A percentile compares a stretch with the other conserved stretches of the same genome.
phyloP scores from a whole-genome alignment of 2,113 vertebrate genomes.

The Procapra przewalskii region DNA sequence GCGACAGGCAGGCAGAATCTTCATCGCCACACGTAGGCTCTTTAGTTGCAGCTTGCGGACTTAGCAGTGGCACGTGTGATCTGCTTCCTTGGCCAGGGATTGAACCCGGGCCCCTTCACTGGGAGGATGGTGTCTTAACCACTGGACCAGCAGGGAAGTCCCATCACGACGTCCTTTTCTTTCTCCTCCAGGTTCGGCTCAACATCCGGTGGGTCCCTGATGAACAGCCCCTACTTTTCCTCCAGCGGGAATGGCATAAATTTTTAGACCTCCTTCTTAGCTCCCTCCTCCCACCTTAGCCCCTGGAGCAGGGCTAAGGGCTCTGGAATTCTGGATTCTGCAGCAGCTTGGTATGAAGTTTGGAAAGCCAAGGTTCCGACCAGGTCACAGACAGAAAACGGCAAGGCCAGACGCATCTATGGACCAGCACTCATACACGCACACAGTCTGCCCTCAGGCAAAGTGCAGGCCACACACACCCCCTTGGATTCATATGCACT shows the following conservation, averaged over 20 bases:
- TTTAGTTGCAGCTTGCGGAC: background rate
- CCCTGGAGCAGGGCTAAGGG: background rate
- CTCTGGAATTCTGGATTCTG: constrained; percentile 58
- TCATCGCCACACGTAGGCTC: background rate
- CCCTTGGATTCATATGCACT: background rate
- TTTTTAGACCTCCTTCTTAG: constrained; percentile 50
- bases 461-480: background rate
- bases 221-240: constrained; percentile 51
- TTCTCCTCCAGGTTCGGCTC: constrained; percentile 72
- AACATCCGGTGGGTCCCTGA: constrained; percentile 49
- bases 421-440: background rate
- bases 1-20: background rate
- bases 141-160: background rate
- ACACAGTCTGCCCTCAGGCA: background rate
- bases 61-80: background rate
- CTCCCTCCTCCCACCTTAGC: background rate
- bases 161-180: background rate
- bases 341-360: constrained; percentile 39
- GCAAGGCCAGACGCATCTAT: constrained; percentile 22
- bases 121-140: background rate
- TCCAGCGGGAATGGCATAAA: constrained; percentile 61
- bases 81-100: background rate
- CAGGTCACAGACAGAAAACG: constrained; percentile 54
- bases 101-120: background rate
- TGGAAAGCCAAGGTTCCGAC: constrained; percentile 37